These are phyloP conservation scores for Caradrina kadenii DNA, from an alignment of 2,888 invertebrate species.

Conservation along the genomic window DNA sequence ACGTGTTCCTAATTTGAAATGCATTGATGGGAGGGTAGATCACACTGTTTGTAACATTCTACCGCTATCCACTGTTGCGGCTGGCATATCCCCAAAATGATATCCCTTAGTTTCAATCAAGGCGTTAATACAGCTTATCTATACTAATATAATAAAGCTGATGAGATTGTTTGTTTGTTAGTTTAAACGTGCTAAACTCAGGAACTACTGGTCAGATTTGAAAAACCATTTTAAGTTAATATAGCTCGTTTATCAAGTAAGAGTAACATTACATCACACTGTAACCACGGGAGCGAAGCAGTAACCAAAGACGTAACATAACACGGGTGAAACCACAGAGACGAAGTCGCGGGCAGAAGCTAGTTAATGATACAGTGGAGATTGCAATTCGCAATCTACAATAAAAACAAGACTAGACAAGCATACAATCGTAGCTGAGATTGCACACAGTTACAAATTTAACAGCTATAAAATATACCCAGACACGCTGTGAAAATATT, in stretches of 20 bases:
- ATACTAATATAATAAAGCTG: too few relatives aligned
- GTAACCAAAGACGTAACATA: too few relatives aligned
- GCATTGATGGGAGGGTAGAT: not conserved
- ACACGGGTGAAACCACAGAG: too few relatives aligned
- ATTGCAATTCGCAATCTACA: slow-evolving; percentile 9
- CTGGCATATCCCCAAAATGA: not conserved
- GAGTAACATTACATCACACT: too few relatives aligned
- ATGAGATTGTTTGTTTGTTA: too few relatives aligned
- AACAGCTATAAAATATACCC: slow-evolving; percentile 26
- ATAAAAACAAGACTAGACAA: slow-evolving; percentile 22
- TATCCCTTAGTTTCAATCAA: not conserved
- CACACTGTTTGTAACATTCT: not conserved
- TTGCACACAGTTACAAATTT: slow-evolving; percentile 27
- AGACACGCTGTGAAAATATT: slow-evolving; percentile 10
- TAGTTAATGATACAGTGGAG: not conserved
- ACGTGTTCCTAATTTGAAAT: slow-evolving; percentile 51
- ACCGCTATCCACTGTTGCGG: not conserved
- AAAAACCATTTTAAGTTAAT: too few relatives aligned
- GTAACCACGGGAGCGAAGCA: too few relatives aligned
- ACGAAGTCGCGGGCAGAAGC: too few relatives aligned
- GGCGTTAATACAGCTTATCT: not conserved
- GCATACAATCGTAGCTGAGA: slow-evolving; percentile 28
- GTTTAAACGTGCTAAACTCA: too few relatives aligned
- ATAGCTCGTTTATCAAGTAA: too few relatives aligned
- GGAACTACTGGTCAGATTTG: too few relatives aligned